Evolutionary conservation across 2,113 vertebrate species (phyloP), one percentile per base, ranked within the genome.

Genomic region (Polypterus senegalus): DNA sequence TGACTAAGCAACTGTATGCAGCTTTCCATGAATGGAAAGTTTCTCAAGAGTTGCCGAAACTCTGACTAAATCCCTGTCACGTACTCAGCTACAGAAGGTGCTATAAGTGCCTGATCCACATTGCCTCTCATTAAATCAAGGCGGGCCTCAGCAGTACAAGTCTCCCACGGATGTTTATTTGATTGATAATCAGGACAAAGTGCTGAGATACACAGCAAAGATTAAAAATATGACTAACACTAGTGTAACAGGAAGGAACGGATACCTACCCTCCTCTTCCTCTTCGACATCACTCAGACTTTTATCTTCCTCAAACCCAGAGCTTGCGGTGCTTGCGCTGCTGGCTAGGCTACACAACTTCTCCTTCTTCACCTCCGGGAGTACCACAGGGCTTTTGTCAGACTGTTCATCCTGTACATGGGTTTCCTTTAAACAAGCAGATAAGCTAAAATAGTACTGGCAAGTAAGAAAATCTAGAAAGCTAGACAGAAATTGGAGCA

Each of bases 151-250:
- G 27, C 27, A 27, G 60, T 46, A 11, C 79, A 73, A 3, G 3
- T 81, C 79, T 81, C 83, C 74, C 79, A 84, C 77, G 78, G 85
- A 84, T 84, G 80, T 85, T 86, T 86, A 82, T 81, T 80, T 76
- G 74, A 73, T 73, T 81, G 78, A 84, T 85, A 82, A 83, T 76
- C 77, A 74, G 70, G 75, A 79, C 81, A 77, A 78, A 84, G 72
- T 62, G 78, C 78, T 80, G 73, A 74, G 81, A 80, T 83, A 75
- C 76, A 73, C 69, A 80, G 70, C 73, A 65, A 64, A 70, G 63
- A 74, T 63, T 79, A 85, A 84, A 85, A 83, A 82, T 83, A 83
- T 76, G 78, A 53, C 74, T 59, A 70, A 63, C 66, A 0, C 1
- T 67, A 69, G 59, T 76, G 71, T 72, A 71, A 69, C 76, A 82